Evolutionary conservation across 2,797 vertebrate genomes (phyloP), one percentile per base, ranked within the genome.

Genomic region (Coracias cyanogaster): DNA sequence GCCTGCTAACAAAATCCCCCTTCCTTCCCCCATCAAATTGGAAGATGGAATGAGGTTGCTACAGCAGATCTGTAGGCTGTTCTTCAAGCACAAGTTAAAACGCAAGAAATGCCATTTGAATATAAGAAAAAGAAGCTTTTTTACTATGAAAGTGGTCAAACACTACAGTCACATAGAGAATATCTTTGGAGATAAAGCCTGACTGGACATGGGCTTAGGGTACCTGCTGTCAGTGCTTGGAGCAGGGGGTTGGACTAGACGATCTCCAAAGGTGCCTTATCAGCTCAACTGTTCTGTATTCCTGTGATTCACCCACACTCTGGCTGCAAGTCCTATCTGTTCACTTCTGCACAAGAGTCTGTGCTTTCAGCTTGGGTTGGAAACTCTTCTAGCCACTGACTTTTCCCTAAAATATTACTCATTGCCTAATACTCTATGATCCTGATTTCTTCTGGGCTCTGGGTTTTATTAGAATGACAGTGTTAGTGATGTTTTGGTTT

Each of bases 31-130:
- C 61, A 88, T 5, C 15, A 41, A 76, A 33, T 61, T 52, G 83
- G 54, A 89, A 93, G 78, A 84, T 41, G 12, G 33, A 74, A 93
- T 45, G 35, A 95, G 86, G 17, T 49, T 74, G 28, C 33, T 78
- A 13, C n/a, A 90, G n/a, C 6, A 88, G 48, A 45, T 86, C 52
- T 86, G 48, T 64, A 93, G 61, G 45, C 31, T 74, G 65, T 15
- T 82, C 28, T 67, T 67, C 4, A 3, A 17, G n/a, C 25, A 74
- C 5, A 64, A 83, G 12, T 41, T 60, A 64, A 91, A 64, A 58
- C 49, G 39, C 21, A 82, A 88, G 43, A 60, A 49, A 81, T 21
- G 26, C 3, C 12, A 41, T 65, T 2, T 61, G 25, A 60, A 60
- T 67, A 21, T 12, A 60, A 73, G 24, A 61, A 69, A 61, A 69